Conservation (phyloP, 30 jellyfish, hydroid and myxozoan genomes). For the Rhopilema esculentum region DNA sequence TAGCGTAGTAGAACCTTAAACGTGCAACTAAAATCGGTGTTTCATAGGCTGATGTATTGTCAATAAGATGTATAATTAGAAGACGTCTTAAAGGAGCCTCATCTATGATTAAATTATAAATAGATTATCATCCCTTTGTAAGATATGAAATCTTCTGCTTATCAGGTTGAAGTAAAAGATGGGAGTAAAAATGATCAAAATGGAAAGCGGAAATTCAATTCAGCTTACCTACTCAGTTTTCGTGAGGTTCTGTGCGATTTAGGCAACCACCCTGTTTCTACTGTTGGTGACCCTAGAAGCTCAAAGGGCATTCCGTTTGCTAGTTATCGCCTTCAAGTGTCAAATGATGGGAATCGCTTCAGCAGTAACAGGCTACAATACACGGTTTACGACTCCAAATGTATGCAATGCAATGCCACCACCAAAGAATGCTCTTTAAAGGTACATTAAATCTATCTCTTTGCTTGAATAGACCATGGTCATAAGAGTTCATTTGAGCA, state of each 20-base stretch:
- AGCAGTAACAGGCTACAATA: not conserved
- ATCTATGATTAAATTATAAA: too few species aligned
- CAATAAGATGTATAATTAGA: too few species aligned
- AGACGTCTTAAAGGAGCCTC: too few species aligned
- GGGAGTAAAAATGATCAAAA: not conserved
- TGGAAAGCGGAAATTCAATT: not conserved
- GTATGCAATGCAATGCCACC: slow-evolving; percentile 37
- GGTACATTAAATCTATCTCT: too few species aligned
- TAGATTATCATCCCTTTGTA: too few species aligned
- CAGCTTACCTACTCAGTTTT: slow-evolving; percentile 24
- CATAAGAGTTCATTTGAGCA: too few species aligned
- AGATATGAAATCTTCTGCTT: not conserved
- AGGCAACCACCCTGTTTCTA: slow-evolving; percentile 37
- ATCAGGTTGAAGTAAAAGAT: not conserved
- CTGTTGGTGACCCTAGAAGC: slow-evolving; percentile 42
- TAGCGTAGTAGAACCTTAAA: too few species aligned
- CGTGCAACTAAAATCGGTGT: too few species aligned
- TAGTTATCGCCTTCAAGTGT: not conserved
- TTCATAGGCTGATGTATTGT: too few species aligned
- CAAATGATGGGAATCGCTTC: slow-evolving; percentile 12
- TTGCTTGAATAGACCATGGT: too few species aligned
- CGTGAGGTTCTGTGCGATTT: slow-evolving; percentile 15
- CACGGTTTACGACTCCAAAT: slow-evolving; percentile 34
- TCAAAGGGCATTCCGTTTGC: slow-evolving; percentile 10
- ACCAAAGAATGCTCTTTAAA: slow-evolving; percentile 1